A percentile compares a stretch with the other conserved stretches of the same genome.
phyloP scores from a whole-genome alignment of 2,797 vertebrate genomes.

The Diglossa cyanea region DNA sequence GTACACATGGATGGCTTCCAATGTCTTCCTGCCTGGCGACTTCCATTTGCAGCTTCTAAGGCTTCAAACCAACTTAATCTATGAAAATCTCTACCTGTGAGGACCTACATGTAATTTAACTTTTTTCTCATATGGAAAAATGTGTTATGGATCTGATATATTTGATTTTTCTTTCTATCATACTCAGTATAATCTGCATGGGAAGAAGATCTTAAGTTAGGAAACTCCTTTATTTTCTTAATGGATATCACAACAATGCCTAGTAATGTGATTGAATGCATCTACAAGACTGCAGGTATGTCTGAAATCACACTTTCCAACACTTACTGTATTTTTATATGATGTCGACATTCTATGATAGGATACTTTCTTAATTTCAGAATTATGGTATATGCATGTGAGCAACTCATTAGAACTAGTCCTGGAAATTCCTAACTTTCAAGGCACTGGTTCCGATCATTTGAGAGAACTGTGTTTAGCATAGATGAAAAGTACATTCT shows the following conservation, averaged over 20 bases:
- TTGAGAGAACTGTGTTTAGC: neutral
- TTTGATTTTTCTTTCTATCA: neutral
- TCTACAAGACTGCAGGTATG: neutral
- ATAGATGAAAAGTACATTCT: neutral
- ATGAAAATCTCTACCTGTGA: neutral
- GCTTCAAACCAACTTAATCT: neutral
- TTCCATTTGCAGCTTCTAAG: neutral
- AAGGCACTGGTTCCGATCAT: accelerated
- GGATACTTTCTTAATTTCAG: neutral
- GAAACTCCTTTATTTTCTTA: neutral
- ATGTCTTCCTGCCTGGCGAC: neutral
- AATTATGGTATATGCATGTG: neutral
- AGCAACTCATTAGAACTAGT: neutral
- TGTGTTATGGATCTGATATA: neutral
- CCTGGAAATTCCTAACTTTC: neutral
- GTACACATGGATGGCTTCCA: neutral
- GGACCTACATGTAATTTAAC: neutral
- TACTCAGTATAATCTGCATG: neutral
- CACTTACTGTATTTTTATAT: neutral
- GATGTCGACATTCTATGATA: accelerated
- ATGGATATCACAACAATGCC: neutral
- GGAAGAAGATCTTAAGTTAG: neutral
- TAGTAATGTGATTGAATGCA: neutral
- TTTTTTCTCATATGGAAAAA: neutral
- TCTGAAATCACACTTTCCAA: neutral